These are phyloP conservation scores for Tachycineta bicolor DNA, from an alignment of 2,113 vertebrate species.

Conservation along the genomic window DNA sequence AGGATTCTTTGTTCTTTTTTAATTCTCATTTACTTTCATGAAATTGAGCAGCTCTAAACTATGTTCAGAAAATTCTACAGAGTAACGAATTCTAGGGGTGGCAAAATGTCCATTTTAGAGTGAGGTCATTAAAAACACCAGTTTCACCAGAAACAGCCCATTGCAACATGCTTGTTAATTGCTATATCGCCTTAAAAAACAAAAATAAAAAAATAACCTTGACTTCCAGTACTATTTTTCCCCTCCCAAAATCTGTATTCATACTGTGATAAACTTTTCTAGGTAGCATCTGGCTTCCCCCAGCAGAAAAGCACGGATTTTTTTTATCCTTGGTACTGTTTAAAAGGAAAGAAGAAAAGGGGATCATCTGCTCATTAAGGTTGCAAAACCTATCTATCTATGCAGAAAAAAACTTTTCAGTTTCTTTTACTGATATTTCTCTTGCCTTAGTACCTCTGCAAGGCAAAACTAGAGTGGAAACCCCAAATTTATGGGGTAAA, in stretches of 20 bases:
- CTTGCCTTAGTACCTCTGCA: background rate
- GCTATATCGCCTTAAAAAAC: background rate
- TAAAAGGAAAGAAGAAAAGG: background rate
- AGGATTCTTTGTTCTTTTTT: background rate
- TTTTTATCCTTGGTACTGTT: background rate
- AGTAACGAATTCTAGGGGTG: background rate
- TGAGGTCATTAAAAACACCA: background rate
- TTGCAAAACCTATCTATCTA: background rate
- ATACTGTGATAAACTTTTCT: background rate
- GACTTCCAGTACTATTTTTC: background rate
- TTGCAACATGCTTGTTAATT: background rate
- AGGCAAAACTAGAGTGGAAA: background rate
- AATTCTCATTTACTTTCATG: background rate
- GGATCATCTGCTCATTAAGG: background rate
- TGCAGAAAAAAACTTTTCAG: background rate
- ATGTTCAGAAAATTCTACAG: background rate
- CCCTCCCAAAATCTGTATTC: background rate
- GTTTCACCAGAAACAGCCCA: background rate
- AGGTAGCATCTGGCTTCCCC: background rate
- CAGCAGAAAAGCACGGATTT: background rate
- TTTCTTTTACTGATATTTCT: background rate
- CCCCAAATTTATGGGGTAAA: background rate
- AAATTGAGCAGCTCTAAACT: background rate
- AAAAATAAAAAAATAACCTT: background rate
- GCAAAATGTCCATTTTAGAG: background rate